Evolutionary conservation across 2,888 invertebrate genomes (phyloP).

Genomic region (Aspidapion aeneum): DNA sequence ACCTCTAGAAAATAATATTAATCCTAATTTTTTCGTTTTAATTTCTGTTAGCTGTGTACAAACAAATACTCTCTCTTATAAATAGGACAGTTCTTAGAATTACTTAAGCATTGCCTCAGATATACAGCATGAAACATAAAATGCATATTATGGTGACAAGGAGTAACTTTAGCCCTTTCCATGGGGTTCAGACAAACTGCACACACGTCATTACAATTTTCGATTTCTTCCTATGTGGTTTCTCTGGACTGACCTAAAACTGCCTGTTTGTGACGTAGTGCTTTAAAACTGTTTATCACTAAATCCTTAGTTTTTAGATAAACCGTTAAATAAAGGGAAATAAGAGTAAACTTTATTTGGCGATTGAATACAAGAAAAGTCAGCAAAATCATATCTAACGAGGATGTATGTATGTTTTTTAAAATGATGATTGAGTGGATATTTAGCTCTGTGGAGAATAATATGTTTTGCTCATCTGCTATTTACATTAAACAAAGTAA

Average conservation of each 20-base stretch:
- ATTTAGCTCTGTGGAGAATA: no score
- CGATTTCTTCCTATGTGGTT: slow-evolving; percentile 64
- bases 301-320: slow-evolving; percentile 64
- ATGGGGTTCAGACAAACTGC: slow-evolving; percentile 71
- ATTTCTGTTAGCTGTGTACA: slow-evolving; percentile 53
- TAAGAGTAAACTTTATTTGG: slow-evolving; percentile 56
- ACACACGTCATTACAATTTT: slow-evolving; percentile 67
- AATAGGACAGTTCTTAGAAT: slow-evolving; percentile 68
- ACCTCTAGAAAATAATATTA: no score
- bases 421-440: no score
- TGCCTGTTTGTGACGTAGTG: slow-evolving; percentile 57
- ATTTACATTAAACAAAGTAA: no score
- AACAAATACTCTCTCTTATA: slow-evolving; percentile 64
- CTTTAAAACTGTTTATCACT: slow-evolving; percentile 53
- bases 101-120: slow-evolving; percentile 65
- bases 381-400: slow-evolving; percentile 57
- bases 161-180: slow-evolving; percentile 69
- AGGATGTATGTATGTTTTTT: no score
- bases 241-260: slow-evolving; percentile 60
- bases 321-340: slow-evolving; percentile 63
- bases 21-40: no score
- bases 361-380: slow-evolving; percentile 54
- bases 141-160: slow-evolving; percentile 76
- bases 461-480: no score
- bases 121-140: slow-evolving; percentile 79